Evolutionary conservation across 2,113 vertebrate species (phyloP), one percentile per base, ranked within the genome.

Genomic region (Elephantulus edwardii): DNA sequence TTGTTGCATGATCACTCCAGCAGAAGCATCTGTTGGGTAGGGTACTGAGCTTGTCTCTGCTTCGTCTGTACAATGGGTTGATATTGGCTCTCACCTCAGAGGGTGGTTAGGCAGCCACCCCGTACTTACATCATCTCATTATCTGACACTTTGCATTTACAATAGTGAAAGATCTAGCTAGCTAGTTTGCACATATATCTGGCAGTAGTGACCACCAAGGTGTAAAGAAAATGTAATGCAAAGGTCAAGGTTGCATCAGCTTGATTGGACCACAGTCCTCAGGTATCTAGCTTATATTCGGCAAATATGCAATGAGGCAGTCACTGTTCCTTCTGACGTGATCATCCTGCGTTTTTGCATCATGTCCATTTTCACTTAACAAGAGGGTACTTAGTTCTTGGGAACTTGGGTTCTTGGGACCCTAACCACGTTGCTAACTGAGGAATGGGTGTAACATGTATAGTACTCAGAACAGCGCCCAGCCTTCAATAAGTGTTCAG

Each of bases 401-500:
- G n/a, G 8, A 50, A 26, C 60, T 30, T 62, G 28, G 30, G n/a
- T n/a, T 62, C 60, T 62, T 33, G 30, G 60, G 28, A 62, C 30
- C 11, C 30, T 33, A 62, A 62, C 16, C 58, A 30, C 12, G 26
- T 62, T 9, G 6, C 12, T 33, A 62, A 62, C 28, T 62, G 10
- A 33, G 30, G 60, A 33, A 4, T 62, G 9, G 8, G 30, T 33
- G 26, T 56, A 62, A 20, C 30, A n/a, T 8, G 42, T 16, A 28
- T 1, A 30, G 76, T 38, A 24, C 33, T 44, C 6, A 46, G 8
- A 42, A 40, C 33, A 26, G 84, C 13, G 40, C 26, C 40, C 24
- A 10, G 9, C 46, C 44, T 2, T 0, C 10, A 28, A 0, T 5
- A 11, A n/a, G 38, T 54, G 12, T 28, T 17, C 7, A 35, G 7